These are phyloP conservation scores for Pachliopta kotzebuea DNA, from an alignment of 2,888 invertebrate species.

Conservation along the genomic window DNA sequence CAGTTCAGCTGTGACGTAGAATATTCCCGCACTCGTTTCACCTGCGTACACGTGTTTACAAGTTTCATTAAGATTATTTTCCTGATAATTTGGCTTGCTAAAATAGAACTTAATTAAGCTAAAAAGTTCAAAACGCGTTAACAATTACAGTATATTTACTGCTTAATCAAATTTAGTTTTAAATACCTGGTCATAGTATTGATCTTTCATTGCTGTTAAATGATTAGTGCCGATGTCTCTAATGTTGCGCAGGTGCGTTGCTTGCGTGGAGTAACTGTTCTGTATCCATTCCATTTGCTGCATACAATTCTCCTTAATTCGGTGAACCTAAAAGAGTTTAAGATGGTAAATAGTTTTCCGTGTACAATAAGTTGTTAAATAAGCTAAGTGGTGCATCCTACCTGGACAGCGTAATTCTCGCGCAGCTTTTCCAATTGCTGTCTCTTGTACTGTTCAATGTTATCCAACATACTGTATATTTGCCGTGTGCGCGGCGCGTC, in stretches of 20 bases:
- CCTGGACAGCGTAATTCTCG: slow-evolving; percentile 95
- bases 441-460: slow-evolving; percentile 93
- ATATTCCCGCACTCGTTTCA: slow-evolving; percentile 94
- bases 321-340: slow-evolving; percentile 83
- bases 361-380: not conserved
- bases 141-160: no score
- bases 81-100: not conserved
- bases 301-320: slow-evolving; percentile 95
- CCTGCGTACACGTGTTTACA: slow-evolving; percentile 77
- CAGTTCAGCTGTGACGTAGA: slow-evolving; percentile 94
- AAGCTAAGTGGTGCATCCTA: slow-evolving; percentile 50
- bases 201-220: slow-evolving; percentile 91
- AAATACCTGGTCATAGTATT: slow-evolving; percentile 94
- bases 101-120: not conserved
- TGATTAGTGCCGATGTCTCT: slow-evolving; percentile 95
- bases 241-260: slow-evolving; percentile 92
- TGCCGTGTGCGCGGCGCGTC: slow-evolving; percentile 90
- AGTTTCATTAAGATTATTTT: slow-evolving; percentile 8
- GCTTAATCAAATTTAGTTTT: slow-evolving; percentile 8
- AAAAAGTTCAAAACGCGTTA: no score
- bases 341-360: not conserved
- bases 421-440: slow-evolving; percentile 92
- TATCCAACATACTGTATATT: slow-evolving; percentile 93
- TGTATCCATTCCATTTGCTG: slow-evolving; percentile 97
- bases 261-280: slow-evolving; percentile 93